phyloP scores from a whole-genome alignment of 2,113 vertebrate genomes.

The Cichladusa arquata region DNA sequence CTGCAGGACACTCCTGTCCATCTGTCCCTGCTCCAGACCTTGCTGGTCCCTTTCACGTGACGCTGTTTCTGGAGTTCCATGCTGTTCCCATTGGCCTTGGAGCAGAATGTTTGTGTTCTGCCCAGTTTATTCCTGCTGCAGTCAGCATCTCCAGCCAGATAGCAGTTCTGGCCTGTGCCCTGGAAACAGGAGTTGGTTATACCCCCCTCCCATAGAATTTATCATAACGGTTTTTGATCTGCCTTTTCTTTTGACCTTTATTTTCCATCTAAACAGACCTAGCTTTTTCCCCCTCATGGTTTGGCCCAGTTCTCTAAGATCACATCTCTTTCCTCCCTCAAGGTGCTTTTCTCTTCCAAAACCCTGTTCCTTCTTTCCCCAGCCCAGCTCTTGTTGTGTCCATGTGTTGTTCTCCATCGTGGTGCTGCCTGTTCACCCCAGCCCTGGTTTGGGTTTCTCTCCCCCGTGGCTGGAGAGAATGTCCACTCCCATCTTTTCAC shows the following conservation, averaged over 20 bases:
- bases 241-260: not conserved
- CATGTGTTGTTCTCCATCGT: too few species aligned
- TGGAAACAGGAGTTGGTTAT: not conserved
- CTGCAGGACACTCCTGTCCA: not conserved
- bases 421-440: not conserved
- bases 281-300: rapidly evolving
- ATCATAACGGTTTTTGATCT: not conserved
- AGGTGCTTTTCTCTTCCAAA: not conserved
- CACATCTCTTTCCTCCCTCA: not conserved
- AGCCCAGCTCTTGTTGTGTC: too few species aligned
- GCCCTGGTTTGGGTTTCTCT: not conserved
- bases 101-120: not conserved
- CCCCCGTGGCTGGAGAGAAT: not conserved
- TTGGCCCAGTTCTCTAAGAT: not conserved
- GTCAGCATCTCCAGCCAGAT: not conserved
- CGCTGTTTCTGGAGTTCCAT: not conserved
- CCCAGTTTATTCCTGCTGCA: not conserved
- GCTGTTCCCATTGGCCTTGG: not conserved
- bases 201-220: not conserved
- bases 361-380: too few species aligned
- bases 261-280: not conserved
- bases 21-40: not conserved
- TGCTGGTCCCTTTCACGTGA: not conserved
- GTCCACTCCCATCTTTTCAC: not conserved
- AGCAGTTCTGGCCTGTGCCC: not conserved